Evolutionary conservation across 2,888 invertebrate species (phyloP), one percentile per base, ranked within the genome.

Genomic region (Pedicia rivosa): DNA sequence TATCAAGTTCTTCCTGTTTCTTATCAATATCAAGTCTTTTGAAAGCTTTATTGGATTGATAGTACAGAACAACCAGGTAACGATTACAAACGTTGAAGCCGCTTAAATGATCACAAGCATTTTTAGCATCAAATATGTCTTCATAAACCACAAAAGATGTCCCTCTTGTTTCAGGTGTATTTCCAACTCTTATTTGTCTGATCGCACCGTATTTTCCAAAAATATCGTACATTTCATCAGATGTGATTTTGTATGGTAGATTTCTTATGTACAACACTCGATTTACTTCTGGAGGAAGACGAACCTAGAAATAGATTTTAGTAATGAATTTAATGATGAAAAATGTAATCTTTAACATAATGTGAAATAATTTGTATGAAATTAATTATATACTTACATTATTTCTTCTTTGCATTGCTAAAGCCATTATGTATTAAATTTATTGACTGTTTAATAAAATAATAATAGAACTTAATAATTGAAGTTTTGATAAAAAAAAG

Each of bases 151-250:
- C 95, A 72, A 97, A 98, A 13, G 98, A 98, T 22, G 98, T 98
- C 36, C 98, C 98, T 59, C 92, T 74, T 0, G 95, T 92, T 62
- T 98, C 97, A 10, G 94, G 86, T 16, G 95, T 97, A 54, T 94
- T 97, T 2, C 97, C 97, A 22, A 95, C 88, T 64, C 98, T 68
- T 42, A 98, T 98, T 65, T 99, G 98, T 49, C 98, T 66, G 46
- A 98, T 97, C 3, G 98, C 97, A 49, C 98, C 98, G 65, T 97
- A 98, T 68, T 99, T 99, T 13, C 98, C 98, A 70, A 98, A 99
- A 44, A 99, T 99, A 64, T 99, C 98, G 57, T 99, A 98, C 97
- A 98, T 98, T 74, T 99, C 98, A 63, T 98, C 98, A 5, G 88
- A 91, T 35, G 95, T 95, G 48, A 99, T 98, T 70, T 98, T 98